Evolutionary conservation across 64 coral and sea anemone genomes (phyloP), one percentile per base, ranked within the genome.

Genomic region (Acropora yongei): DNA sequence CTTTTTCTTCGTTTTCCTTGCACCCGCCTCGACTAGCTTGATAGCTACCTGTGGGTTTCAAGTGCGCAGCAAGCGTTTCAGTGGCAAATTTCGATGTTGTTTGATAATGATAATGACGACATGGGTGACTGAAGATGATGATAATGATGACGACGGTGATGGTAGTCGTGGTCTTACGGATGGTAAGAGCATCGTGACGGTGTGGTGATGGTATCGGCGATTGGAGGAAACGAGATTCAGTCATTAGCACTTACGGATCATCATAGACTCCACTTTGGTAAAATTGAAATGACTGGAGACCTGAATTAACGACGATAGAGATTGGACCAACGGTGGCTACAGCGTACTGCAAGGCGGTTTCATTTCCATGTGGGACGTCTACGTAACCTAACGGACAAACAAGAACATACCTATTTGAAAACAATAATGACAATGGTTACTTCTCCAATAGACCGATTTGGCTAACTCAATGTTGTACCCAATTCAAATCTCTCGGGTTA

Each of bases 301-400:
- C 77, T 74, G 92, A 86, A 68, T 93, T 84, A 78, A 93, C 83
- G 14, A 66, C 86, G 41, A 93, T 78, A 41, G 92, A 93, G 49
- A 93, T 93, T 48, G 92, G 92, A n/a, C 92, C 92, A 9, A 93
- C 78, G 4, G 92, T 89, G 12, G 45, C 92, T 75, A 87, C 67
- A 44, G 92, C 92, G 65, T 78, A 18, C 67, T 93, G 44, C 1
- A 93, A 78, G 11, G 17, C 49, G 5, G 46, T n/a, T 45, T 93
- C 92, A 57, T 41, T 60, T 57, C 77, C 86, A 1, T 67, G 13
- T 14, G 6, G 14, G 46, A 93, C 42, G 77, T 88, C 86, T 4
- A 89, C 84, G 75, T 58, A 88, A 8, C 92, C 92, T 93, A 17
- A 63, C 6, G 6, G 60, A 63, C 16, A 13, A 2, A 11, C 16